These are phyloP conservation scores for Calcarius lapponicus DNA, from an alignment of 2,797 vertebrate species.

Conservation along the genomic window DNA sequence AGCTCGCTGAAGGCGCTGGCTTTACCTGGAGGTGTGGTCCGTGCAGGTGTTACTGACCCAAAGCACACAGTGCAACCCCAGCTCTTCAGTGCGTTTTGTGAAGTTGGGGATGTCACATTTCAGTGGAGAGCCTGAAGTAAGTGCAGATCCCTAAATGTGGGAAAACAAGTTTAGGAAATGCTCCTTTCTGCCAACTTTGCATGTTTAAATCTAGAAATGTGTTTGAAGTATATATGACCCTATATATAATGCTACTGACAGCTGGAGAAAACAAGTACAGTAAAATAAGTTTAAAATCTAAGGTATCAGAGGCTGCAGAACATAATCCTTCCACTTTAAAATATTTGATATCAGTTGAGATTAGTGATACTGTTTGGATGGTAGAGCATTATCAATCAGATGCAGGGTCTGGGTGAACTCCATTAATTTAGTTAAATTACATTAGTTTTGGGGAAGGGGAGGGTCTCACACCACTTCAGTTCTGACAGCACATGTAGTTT, in stretches of 20 bases:
- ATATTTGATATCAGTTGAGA: not conserved
- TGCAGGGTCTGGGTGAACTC: not conserved
- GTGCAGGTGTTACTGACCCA: not conserved
- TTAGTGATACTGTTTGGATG: not conserved
- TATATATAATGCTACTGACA: not conserved
- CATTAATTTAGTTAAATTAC: not conserved
- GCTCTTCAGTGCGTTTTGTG: not conserved
- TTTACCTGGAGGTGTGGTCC: not conserved
- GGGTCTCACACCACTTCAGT: not conserved
- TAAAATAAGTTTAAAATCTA: not conserved
- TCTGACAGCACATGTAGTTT: not conserved
- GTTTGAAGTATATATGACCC: not conserved
- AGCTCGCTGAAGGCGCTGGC: fast-evolving
- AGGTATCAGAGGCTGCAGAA: not conserved
- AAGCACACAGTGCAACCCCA: not conserved
- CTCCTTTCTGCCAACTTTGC: not conserved
- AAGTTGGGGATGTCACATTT: not conserved
- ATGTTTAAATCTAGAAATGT: not conserved
- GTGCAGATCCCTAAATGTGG: not conserved
- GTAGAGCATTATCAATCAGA: not conserved
- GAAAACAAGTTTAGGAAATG: not conserved
- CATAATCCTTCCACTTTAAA: not conserved
- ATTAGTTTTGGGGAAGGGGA: not conserved
- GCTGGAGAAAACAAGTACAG: not conserved
- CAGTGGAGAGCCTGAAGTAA: not conserved